These are phyloP conservation scores for Seladonia tumulorum DNA, from an alignment of 2,888 invertebrate species.

Conservation along the genomic window DNA sequence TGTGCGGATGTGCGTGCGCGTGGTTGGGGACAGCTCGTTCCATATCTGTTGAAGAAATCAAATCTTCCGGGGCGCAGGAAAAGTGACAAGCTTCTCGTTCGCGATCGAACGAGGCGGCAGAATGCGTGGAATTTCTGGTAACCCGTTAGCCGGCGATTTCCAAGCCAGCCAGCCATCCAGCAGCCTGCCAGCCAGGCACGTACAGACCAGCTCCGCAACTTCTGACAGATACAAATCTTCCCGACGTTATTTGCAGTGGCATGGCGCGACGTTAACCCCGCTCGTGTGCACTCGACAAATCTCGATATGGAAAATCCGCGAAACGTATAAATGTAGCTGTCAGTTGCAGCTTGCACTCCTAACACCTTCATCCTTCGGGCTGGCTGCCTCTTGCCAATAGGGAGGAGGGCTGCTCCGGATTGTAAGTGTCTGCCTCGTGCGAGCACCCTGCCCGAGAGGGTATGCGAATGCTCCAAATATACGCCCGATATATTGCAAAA, in stretches of 20 bases:
- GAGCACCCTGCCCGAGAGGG: constrained; percentile 53
- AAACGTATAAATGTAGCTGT: constrained; percentile 83
- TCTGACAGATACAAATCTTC: constrained; percentile 81
- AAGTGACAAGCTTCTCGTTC: constrained; percentile 68
- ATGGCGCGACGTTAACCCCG: constrained; percentile 68
- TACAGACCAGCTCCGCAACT: constrained; percentile 75
- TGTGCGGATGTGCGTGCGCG: not conserved
- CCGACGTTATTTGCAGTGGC: constrained; percentile 78
- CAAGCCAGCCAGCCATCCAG: constrained; percentile 48
- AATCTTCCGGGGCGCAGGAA: constrained; percentile 61
- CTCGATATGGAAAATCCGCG: constrained; percentile 82
- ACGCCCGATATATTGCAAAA: constrained; percentile 15
- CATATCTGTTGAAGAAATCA: constrained; percentile 59
- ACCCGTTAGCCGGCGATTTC: constrained; percentile 69
- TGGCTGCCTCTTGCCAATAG: constrained; percentile 41
- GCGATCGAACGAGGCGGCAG: constrained; percentile 63
- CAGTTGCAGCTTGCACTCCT: constrained; percentile 80
- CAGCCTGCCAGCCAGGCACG: constrained; percentile 67
- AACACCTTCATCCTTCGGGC: constrained; percentile 76
- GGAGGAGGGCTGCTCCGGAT: constrained; percentile 17
- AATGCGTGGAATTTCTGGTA: constrained; percentile 73
- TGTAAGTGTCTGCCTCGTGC: constrained; percentile 42
- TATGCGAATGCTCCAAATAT: not conserved
- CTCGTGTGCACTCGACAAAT: constrained; percentile 80
- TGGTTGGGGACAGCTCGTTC: constrained; percentile 53